Evolutionary conservation across 2,113 vertebrate genomes (phyloP).

Genomic region (Oncorhynchus keta): DNA sequence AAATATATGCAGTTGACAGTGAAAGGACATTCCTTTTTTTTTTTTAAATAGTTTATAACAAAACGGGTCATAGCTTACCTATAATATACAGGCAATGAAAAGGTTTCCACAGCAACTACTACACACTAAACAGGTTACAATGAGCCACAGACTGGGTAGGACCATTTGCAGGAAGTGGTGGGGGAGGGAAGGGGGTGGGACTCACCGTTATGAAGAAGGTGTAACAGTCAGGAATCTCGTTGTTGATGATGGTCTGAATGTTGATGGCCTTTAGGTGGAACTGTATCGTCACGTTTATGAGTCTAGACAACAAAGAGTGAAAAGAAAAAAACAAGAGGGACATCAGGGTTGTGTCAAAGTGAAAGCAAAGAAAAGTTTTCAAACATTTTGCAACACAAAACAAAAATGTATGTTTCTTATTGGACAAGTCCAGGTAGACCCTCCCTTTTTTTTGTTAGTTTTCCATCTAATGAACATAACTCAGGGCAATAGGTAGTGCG

Average conservation of each 20-base stretch:
- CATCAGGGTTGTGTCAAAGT: not conserved
- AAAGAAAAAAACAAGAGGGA: not conserved
- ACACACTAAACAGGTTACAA: not conserved
- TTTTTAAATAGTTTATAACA: too few relatives aligned
- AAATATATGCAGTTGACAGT: too few relatives aligned
- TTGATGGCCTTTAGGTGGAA: conserved; percentile 96
- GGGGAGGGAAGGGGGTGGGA: not conserved
- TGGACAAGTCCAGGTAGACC: not conserved
- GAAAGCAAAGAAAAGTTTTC: not conserved
- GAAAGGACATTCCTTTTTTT: too few relatives aligned
- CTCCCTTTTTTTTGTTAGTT: too few relatives aligned
- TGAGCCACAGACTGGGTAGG: not conserved
- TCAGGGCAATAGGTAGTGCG: not conserved
- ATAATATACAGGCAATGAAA: not conserved
- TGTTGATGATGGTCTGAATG: conserved; percentile 92
- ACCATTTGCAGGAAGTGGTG: not conserved
- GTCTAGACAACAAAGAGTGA: conserved; percentile 55
- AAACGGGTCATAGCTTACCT: too few relatives aligned
- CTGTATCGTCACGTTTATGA: conserved; percentile 89
- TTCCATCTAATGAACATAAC: not conserved
- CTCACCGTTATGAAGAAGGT: conserved; percentile 88
- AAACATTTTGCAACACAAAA: too few relatives aligned
- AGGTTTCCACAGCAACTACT: not conserved
- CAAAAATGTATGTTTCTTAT: too few relatives aligned
- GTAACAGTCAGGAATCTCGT: conserved; percentile 95